Conservation (phyloP, 2,113 vertebrate genomes). For the Amazona vittata region DNA sequence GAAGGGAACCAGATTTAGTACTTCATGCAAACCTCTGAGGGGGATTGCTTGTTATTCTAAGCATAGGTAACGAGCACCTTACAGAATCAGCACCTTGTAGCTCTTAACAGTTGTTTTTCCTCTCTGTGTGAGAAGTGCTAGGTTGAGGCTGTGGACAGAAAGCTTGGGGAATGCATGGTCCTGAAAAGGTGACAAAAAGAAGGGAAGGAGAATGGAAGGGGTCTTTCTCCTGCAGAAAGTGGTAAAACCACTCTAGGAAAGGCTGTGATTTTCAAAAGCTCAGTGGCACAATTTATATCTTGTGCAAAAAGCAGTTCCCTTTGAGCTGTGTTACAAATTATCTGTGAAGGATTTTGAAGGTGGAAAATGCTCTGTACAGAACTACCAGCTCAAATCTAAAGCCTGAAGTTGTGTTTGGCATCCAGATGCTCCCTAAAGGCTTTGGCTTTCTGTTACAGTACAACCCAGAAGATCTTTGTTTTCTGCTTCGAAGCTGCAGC, state of each 20-base stretch:
- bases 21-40: background rate
- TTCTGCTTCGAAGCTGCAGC: background rate
- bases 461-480: background rate
- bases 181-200: background rate
- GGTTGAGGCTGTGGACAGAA: background rate
- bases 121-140: background rate
- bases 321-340: background rate
- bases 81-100: background rate
- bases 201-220: background rate
- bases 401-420: background rate
- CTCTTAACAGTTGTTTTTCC: background rate
- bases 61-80: background rate
- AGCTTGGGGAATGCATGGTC: fast-evolving
- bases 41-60: background rate
- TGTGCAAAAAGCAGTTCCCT: background rate
- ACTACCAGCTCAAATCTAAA: background rate
- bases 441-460: background rate
- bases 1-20: background rate
- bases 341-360: background rate
- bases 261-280: background rate
- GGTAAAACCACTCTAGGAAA: background rate
- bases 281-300: background rate
- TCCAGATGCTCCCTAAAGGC: background rate
- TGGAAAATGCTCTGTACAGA: background rate
- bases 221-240: background rate